Percentiles rank a stretch among this genome's conserved stretches.
These are phyloP conservation scores for Gymnothorax reevesii DNA, from an alignment of 2,797 vertebrate species.

Conservation along the genomic window DNA sequence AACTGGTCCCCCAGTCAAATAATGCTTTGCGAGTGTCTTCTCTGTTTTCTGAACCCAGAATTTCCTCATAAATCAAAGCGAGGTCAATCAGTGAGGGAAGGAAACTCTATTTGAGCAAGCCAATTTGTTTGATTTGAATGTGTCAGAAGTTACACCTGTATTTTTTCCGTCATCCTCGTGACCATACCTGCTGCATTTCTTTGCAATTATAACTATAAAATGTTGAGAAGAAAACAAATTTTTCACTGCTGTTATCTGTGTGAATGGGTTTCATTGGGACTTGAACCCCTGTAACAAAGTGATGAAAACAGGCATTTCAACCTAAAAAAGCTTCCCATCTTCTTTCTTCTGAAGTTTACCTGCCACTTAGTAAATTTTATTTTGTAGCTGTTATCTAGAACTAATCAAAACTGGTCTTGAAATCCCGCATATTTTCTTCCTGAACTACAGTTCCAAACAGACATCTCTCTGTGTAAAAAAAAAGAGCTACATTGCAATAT, in stretches of 20 bases:
- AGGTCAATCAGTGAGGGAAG: not conserved
- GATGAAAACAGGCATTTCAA: too few species aligned
- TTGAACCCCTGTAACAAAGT: too few species aligned
- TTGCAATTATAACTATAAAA: not conserved
- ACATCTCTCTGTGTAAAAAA: too few species aligned
- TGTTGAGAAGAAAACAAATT: conserved; percentile 3
- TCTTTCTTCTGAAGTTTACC: too few species aligned
- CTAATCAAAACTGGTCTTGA: too few species aligned
- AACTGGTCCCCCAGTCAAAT: conserved; percentile 69
- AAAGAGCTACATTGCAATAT: too few species aligned
- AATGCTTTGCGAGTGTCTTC: conserved; percentile 70
- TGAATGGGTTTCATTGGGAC: not conserved
- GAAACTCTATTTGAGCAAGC: not conserved
- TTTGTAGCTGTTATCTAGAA: too few species aligned
- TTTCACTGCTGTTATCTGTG: not conserved
- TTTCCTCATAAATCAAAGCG: conserved; percentile 79
- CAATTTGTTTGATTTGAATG: not conserved
- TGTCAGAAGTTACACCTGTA: not conserved
- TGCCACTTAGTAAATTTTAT: too few species aligned
- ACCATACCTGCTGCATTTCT: not conserved
- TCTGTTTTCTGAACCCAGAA: conserved; percentile 57
- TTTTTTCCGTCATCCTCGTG: not conserved
- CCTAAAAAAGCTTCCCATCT: too few species aligned
- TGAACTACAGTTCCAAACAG: too few species aligned
- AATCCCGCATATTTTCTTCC: too few species aligned